These are phyloP conservation scores for Ranitomeya variabilis DNA, from an alignment of 2,113 vertebrate genomes.

Conservation along the genomic window DNA sequence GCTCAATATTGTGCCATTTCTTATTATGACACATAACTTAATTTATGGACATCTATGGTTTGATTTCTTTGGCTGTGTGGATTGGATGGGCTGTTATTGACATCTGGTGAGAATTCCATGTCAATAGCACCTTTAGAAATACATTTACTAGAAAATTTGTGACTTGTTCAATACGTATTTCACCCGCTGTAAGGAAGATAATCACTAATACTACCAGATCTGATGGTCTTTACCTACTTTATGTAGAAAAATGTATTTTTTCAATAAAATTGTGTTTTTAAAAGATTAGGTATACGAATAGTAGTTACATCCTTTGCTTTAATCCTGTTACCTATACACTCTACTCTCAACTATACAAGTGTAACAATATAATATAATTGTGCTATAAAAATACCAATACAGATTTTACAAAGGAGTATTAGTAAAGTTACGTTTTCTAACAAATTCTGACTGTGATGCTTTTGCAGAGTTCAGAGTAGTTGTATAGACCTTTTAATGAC, in stretches of 20 bases:
- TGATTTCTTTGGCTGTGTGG: too few species aligned
- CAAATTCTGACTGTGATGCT: background rate
- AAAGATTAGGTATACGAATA: too few species aligned
- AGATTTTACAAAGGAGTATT: background rate
- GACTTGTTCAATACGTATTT: too few species aligned
- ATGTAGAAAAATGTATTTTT: too few species aligned
- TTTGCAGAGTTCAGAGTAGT: background rate
- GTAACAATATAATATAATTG: background rate
- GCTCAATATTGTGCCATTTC: too few species aligned
- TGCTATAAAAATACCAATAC: background rate
- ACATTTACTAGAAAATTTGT: too few species aligned
- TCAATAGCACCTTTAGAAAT: too few species aligned
- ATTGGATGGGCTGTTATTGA: too few species aligned
- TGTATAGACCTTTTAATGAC: background rate
- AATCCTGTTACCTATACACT: background rate
- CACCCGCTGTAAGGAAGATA: background rate
- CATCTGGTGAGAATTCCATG: too few species aligned
- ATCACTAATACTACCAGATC: background rate
- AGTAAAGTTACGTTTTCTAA: background rate
- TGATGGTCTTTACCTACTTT: background rate
- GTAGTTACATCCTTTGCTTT: background rate
- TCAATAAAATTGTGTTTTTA: too few species aligned
- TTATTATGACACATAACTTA: too few species aligned
- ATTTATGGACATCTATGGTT: too few species aligned
- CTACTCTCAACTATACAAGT: background rate